These are phyloP conservation scores for Diuraphis noxia DNA, from an alignment of 1,140 invertebrate species.

Conservation along the genomic window DNA sequence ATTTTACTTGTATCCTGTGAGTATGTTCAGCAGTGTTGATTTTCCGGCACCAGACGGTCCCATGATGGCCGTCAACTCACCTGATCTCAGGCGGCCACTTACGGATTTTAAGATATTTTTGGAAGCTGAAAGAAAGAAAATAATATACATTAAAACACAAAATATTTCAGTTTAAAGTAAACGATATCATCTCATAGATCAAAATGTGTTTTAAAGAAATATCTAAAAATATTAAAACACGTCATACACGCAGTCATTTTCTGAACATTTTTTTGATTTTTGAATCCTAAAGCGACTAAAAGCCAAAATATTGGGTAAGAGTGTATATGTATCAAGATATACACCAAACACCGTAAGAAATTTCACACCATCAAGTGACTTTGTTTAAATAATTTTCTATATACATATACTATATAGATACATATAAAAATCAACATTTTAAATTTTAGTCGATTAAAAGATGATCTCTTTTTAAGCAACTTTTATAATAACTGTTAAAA, in stretches of 20 bases:
- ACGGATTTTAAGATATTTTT: constrained; percentile 84
- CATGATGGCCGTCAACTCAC: constrained; percentile 91
- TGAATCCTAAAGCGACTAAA: background rate
- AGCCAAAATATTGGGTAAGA: background rate
- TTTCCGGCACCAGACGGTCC: constrained; percentile 91
- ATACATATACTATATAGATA: too few relatives aligned
- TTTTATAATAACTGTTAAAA: background rate
- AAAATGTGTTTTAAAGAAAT: background rate
- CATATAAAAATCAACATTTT: background rate
- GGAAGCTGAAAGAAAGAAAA: constrained; percentile 65
- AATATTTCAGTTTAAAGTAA: background rate
- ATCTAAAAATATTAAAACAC: background rate
- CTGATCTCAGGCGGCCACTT: constrained; percentile 77
- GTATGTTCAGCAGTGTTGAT: constrained; percentile 84
- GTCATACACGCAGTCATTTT: background rate
- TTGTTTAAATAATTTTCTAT: too few relatives aligned
- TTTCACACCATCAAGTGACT: background rate
- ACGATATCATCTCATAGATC: background rate
- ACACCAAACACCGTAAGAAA: background rate
- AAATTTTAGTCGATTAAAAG: background rate
- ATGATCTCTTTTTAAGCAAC: background rate
- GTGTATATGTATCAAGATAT: background rate
- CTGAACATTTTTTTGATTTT: background rate
- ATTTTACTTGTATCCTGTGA: constrained; percentile 81
- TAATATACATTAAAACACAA: background rate